phyloP scores from a whole-genome alignment of 2,888 invertebrate species.

The Leucania comma region DNA sequence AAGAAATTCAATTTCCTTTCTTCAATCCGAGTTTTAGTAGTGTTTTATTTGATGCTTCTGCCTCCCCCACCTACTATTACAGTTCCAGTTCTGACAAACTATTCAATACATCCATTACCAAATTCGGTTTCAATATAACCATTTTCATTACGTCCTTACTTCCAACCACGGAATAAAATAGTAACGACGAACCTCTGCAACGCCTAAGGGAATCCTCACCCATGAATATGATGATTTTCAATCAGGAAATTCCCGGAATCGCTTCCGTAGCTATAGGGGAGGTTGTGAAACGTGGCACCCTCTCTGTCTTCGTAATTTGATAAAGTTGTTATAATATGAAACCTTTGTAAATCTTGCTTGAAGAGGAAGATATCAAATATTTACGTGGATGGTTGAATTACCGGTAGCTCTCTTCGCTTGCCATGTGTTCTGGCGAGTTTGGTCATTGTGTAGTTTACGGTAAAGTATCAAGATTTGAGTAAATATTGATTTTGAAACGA shows the following conservation, averaged over 20 bases:
- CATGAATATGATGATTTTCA: conserved; percentile 28
- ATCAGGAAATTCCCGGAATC: conserved; percentile 24
- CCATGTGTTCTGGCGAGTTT: conserved; percentile 1
- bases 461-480: background rate
- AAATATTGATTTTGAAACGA: conserved; percentile 3
- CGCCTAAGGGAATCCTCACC: conserved; percentile 21
- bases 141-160: no score
- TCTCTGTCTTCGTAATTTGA: background rate
- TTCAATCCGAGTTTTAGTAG: no score
- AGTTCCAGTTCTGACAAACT: no score
- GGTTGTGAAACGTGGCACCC: background rate
- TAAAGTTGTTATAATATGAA: conserved; percentile 4
- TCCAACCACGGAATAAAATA: conserved; percentile 29
- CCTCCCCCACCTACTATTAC: no score
- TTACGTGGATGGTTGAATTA: conserved; percentile 12
- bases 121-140: no score
- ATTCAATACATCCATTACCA: no score
- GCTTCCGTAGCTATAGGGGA: background rate
- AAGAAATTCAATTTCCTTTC: no score
- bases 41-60: no score
- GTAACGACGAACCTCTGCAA: background rate
- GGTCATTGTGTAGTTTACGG: conserved; percentile 1
- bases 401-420: background rate
- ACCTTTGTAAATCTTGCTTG: conserved; percentile 12
- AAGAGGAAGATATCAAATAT: conserved; percentile 38